A percentile compares a stretch with the other conserved stretches of the same genome.
phyloP scores from a whole-genome alignment of 2,888 invertebrate species.

The Urechis unicinctus region DNA sequence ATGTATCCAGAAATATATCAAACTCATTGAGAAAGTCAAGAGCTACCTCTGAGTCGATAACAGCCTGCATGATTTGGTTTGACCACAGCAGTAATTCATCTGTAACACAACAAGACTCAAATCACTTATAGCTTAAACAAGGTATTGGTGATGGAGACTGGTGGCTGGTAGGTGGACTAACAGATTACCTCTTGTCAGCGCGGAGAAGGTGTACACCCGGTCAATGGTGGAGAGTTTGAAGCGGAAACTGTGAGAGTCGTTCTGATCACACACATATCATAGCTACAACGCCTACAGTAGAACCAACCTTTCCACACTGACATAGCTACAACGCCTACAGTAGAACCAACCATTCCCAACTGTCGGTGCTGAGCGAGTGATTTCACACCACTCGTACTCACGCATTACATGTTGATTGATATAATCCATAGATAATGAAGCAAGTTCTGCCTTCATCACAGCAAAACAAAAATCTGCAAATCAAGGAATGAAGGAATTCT shows the following conservation, averaged over 20 bases:
- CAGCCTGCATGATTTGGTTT: slow-evolving; percentile 24
- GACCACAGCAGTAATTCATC: slow-evolving; percentile 44
- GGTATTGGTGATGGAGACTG: too few relatives aligned
- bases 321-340: too few relatives aligned
- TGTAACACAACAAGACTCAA: slow-evolving; percentile 21
- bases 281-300: too few relatives aligned
- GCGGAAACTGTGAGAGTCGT: slow-evolving; percentile 26
- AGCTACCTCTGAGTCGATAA: slow-evolving; percentile 4
- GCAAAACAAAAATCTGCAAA: neutral
- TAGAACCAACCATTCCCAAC: too few relatives aligned
- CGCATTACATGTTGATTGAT: neutral
- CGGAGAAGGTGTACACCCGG: slow-evolving; percentile 38
- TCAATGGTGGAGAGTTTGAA: slow-evolving; percentile 37
- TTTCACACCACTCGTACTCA: neutral
- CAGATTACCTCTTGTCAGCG: too few relatives aligned
- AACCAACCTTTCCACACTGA: too few relatives aligned
- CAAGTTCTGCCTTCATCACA: too few relatives aligned
- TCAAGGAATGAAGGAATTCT: neutral
- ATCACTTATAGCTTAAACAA: too few relatives aligned
- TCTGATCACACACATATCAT: slow-evolving; percentile 24
- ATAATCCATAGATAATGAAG: slow-evolving; percentile 4
- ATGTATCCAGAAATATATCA: too few relatives aligned
- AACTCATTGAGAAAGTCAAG: too few relatives aligned
- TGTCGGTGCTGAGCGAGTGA: too few relatives aligned
- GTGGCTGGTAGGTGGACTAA: too few relatives aligned